Percentiles rank a stretch among this genome's conserved stretches.
Conservation (phyloP, 2,113 vertebrate genomes). For the Callocephalon fimbriatum region DNA sequence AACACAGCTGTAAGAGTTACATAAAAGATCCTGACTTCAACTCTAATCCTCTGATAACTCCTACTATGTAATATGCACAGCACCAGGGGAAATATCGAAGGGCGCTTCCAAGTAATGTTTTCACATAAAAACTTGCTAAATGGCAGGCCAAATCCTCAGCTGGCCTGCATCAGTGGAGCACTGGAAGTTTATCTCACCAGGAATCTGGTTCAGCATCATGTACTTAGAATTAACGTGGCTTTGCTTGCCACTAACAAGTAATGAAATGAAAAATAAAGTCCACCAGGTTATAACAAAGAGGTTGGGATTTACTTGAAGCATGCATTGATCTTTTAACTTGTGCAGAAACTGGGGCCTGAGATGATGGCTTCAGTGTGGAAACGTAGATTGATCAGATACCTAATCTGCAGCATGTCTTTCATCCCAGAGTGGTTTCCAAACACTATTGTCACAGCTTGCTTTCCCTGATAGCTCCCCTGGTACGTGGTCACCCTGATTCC, state of each 20-base stretch:
- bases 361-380: conserved; percentile 12
- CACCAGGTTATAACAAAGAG: neutral
- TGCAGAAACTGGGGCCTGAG: neutral
- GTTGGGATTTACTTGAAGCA: conserved; percentile 3
- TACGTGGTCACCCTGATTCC: neutral
- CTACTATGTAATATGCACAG: neutral
- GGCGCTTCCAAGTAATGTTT: neutral
- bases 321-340: neutral
- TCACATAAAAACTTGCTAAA: conserved; percentile 26
- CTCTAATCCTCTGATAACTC: conserved; percentile 50
- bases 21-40: conserved; percentile 6
- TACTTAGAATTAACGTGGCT: neutral
- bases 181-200: neutral
- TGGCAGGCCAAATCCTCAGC: neutral
- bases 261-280: neutral
- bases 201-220: neutral
- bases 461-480: neutral
- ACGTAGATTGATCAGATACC: conserved; percentile 31
- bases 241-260: neutral
- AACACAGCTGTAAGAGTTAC: conserved; percentile 28
- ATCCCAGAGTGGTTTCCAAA: neutral
- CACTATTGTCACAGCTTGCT: neutral
- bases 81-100: conserved; percentile 43
- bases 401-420: conserved; percentile 41
- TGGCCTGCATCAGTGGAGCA: neutral